Conservation (phyloP, 2,888 invertebrate genomes). For the Aphodius granarius region DNA sequence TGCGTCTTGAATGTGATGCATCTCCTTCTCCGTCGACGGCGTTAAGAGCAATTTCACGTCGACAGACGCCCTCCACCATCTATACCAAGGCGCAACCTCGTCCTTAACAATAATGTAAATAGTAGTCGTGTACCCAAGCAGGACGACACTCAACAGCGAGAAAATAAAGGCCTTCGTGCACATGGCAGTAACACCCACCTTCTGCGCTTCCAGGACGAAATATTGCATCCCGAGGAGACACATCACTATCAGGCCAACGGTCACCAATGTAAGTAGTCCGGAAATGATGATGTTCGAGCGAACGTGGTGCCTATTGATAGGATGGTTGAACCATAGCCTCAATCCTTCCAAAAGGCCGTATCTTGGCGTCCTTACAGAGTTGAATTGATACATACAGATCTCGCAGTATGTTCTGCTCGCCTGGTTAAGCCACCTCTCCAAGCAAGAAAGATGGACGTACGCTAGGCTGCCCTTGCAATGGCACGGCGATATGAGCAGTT, state of each 20-base stretch:
- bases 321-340: constrained; percentile 67
- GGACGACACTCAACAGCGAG: constrained; percentile 64
- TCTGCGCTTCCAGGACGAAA: constrained; percentile 67
- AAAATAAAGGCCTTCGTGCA: constrained; percentile 65
- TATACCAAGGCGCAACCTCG: constrained; percentile 69
- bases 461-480: constrained; percentile 71
- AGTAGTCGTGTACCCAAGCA: constrained; percentile 65
- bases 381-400: constrained; percentile 67
- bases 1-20: background rate
- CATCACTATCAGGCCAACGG: constrained; percentile 63
- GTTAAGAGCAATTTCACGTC: constrained; percentile 64
- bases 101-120: constrained; percentile 67
- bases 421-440: constrained; percentile 73
- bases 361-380: constrained; percentile 52
- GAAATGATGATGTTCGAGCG: constrained; percentile 67
- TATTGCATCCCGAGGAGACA: constrained; percentile 68
- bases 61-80: constrained; percentile 67
- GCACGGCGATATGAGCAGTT: constrained; percentile 66
- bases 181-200: constrained; percentile 63
- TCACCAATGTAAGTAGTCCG: constrained; percentile 66
- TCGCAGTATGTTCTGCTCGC: constrained; percentile 70
- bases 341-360: constrained; percentile 64
- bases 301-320: constrained; percentile 62
- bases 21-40: constrained; percentile 47
- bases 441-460: constrained; percentile 68